Percentiles rank a stretch among this genome's conserved stretches.
These are phyloP conservation scores for Volucella zonaria DNA, from an alignment of 2,888 invertebrate species.

Conservation along the genomic window DNA sequence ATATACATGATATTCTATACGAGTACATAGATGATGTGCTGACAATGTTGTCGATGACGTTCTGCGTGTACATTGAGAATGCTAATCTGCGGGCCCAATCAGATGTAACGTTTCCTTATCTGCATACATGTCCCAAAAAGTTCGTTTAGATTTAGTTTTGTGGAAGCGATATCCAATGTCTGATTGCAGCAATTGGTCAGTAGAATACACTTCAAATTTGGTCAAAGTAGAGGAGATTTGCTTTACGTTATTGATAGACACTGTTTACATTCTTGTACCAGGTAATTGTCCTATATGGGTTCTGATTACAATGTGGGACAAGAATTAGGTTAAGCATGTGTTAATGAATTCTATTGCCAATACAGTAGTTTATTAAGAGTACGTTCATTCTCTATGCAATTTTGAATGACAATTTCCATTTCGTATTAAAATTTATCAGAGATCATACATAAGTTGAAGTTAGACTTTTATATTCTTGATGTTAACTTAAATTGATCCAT, in stretches of 20 bases:
- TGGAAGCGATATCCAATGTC: background rate
- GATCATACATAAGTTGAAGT: background rate
- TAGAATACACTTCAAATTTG: background rate
- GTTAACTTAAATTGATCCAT: background rate
- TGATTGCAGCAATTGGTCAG: slow-evolving; percentile 1
- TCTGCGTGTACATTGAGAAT: slow-evolving; percentile 31
- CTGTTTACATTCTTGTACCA: no score
- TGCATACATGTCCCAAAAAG: background rate
- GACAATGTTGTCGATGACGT: slow-evolving; percentile 25
- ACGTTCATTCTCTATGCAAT: slow-evolving; percentile 12
- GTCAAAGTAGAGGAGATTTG: background rate
- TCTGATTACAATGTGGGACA: background rate
- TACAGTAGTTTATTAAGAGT: slow-evolving; percentile 14
- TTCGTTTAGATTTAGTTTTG: background rate
- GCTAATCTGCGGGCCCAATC: slow-evolving; percentile 42
- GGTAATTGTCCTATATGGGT: no score
- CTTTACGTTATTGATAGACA: background rate
- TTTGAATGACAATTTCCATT: slow-evolving; percentile 8
- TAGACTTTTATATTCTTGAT: background rate
- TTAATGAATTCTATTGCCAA: slow-evolving; percentile 47
- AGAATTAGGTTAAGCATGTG: slow-evolving; percentile 32
- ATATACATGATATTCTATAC: no score
- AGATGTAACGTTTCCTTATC: slow-evolving; percentile 14
- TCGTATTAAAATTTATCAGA: background rate
- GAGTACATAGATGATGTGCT: background rate